phyloP scores from a whole-genome alignment of 2,113 vertebrate genomes.

The Oophaga pumilio region DNA sequence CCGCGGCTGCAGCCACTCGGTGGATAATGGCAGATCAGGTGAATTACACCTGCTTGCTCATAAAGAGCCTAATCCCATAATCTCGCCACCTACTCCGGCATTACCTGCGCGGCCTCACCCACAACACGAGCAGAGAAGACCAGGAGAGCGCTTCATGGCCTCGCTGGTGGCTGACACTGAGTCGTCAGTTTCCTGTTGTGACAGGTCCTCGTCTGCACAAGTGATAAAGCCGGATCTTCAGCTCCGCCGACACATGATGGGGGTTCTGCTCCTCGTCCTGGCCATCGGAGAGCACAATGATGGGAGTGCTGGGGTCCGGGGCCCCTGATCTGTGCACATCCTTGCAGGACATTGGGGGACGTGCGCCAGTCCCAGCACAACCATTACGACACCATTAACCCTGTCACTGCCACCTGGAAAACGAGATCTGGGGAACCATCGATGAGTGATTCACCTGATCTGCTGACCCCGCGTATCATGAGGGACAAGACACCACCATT shows the following conservation, averaged over 20 bases:
- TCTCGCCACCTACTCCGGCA: conserved; percentile 50
- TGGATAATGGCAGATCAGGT: conserved; percentile 44
- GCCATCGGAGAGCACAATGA: too few relatives aligned
- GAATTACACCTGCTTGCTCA: conserved; percentile 51
- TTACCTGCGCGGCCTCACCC: conserved; percentile 36
- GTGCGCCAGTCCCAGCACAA: too few relatives aligned
- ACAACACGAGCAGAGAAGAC: conserved; percentile 17
- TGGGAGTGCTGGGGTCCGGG: too few relatives aligned
- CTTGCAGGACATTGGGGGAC: too few relatives aligned
- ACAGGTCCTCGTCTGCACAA: conserved; percentile 18
- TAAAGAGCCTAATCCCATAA: conserved; percentile 48
- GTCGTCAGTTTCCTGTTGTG: conserved; percentile 41
- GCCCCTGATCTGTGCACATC: too few relatives aligned
- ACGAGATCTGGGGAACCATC: too few relatives aligned
- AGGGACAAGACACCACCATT: too few relatives aligned
- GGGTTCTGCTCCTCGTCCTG: neutral
- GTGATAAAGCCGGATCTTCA: conserved; percentile 1
- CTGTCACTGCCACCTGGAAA: too few relatives aligned
- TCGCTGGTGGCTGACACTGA: conserved; percentile 40
- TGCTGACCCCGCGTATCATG: too few relatives aligned
- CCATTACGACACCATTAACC: too few relatives aligned
- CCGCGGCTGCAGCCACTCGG: neutral
- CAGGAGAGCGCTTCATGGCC: conserved; percentile 28
- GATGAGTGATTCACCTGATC: too few relatives aligned
- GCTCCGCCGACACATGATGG: neutral